Evolutionary conservation across 1,140 invertebrate species (phyloP), one percentile per base, ranked within the genome.

Genomic region (Chironomus tepperi): DNA sequence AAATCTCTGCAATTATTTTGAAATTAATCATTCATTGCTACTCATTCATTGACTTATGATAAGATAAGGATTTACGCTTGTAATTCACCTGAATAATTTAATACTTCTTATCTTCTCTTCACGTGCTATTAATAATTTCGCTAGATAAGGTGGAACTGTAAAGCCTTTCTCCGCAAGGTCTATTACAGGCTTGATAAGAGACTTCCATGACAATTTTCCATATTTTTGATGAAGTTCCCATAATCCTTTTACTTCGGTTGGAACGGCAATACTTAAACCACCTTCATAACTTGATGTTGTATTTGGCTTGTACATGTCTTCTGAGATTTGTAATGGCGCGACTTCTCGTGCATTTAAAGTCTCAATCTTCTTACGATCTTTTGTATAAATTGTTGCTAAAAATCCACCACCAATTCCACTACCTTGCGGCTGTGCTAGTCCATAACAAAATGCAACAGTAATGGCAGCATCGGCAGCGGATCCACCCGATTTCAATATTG

Each of bases 401-500:
- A 91, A 90, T 47, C 93, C 93, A 73, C 94, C 94, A 21, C 94
- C 94, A 8, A 95, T 76, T 1, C 94, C 95, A 83, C 90, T 90
- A 75, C 88, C 91, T 78, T 95, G 90, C 6, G 90, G 84, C 78
- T 90, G 88, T 2, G 91, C 85, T 1, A 95, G 87, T 0, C 93
- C 92, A 79, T 93, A 89, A 80, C 94, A 96, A n/a, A 96, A 85
- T 67, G 93, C 80, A 0, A 90, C 82, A 0, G 91, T 90, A 65
- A 97, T 91, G 0, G 91, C 90, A 2, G 92, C 91, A 84, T 97
- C 94, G 0, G 93, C 91, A 3, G 91, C 93, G 73, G 88, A 89
- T 2, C 94, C 94, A 75, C 88, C 88, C 74, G 84, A 84, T 57
- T 84, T 77, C 2, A 95, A 79, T 15, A 92, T 70, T 8, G 9